These are phyloP conservation scores for Darevskia nairensis DNA, from an alignment of 2,797 vertebrate species.

Conservation along the genomic window DNA sequence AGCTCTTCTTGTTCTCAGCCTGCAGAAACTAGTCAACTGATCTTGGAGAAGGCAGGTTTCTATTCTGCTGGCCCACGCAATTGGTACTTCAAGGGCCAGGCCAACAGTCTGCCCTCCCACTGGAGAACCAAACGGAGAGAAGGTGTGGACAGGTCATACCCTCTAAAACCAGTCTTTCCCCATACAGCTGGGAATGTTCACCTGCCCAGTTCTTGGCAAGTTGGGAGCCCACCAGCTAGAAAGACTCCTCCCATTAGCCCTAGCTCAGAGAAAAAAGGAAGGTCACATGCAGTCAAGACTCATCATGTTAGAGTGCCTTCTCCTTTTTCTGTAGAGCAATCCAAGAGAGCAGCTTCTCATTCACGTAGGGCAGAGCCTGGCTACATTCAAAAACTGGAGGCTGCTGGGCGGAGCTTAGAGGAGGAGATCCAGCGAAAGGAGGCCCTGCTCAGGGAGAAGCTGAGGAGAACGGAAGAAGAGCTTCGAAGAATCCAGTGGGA, in stretches of 20 bases:
- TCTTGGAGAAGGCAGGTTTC: slow-evolving; percentile 28
- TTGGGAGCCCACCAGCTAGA: neutral
- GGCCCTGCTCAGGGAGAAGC: slow-evolving; percentile 81
- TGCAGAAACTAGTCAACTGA: slow-evolving; percentile 35
- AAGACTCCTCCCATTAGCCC: slow-evolving; percentile 40
- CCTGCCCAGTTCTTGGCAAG: neutral
- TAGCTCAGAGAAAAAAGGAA: slow-evolving; percentile 45
- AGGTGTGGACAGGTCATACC: slow-evolving; percentile 79
- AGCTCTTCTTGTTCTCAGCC: slow-evolving; percentile 38
- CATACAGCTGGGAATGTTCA: slow-evolving; percentile 58
- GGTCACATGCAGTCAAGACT: slow-evolving; percentile 14
- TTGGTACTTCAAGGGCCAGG: slow-evolving; percentile 44
- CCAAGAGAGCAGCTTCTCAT: slow-evolving; percentile 37
- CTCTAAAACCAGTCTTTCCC: slow-evolving; percentile 83
- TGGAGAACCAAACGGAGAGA: slow-evolving; percentile 61
- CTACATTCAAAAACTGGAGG: slow-evolving; percentile 74
- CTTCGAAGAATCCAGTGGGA: slow-evolving; percentile 79
- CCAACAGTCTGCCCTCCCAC: slow-evolving; percentile 55
- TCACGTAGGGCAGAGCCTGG: slow-evolving; percentile 34
- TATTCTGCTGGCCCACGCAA: slow-evolving; percentile 50
- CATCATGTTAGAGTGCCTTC: slow-evolving; percentile 6
- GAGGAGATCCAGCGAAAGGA: slow-evolving; percentile 82
- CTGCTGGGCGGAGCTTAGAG: slow-evolving; percentile 68
- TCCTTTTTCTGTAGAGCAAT: slow-evolving; percentile 28
- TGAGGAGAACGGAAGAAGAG: slow-evolving; percentile 78